Evolutionary conservation across 2,888 invertebrate genomes (phyloP).

Genomic region (Trachelus troglodyta): DNA sequence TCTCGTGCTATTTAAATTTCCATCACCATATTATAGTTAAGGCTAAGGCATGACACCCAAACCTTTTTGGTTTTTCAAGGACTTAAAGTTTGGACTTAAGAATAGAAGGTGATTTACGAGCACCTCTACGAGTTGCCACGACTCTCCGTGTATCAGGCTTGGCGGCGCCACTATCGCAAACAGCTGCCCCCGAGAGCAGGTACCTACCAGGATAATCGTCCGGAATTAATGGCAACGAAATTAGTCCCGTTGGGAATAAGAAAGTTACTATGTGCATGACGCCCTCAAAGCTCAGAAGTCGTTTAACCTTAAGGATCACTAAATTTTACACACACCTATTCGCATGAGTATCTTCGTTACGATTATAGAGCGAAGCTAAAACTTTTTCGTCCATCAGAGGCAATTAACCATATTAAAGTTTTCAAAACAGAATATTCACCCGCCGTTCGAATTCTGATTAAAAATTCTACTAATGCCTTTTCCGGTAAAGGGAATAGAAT

Average conservation of each 20-base stretch:
- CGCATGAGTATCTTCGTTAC: not conserved
- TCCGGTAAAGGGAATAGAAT: not conserved
- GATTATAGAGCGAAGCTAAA: not conserved
- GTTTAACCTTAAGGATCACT: not conserved
- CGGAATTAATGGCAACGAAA: not conserved
- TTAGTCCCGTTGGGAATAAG: not conserved
- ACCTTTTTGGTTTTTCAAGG: not conserved
- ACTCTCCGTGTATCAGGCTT: not conserved
- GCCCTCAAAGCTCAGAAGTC: not conserved
- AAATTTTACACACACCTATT: not conserved
- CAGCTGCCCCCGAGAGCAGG: not conserved
- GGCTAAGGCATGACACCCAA: not conserved
- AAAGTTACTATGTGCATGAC: not conserved
- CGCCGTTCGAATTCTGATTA: not conserved
- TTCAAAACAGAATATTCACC: not conserved
- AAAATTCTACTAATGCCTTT: not conserved
- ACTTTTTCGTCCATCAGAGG: not conserved
- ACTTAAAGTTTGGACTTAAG: not conserved
- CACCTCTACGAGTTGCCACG: not conserved
- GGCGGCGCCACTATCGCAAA: not conserved
- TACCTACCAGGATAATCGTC: not conserved
- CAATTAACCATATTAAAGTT: not conserved
- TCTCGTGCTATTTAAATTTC: not conserved
- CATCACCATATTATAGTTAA: not conserved
- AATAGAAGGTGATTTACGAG: not conserved